Evolutionary conservation across 2,888 invertebrate genomes (phyloP).

Genomic region (Alloscopus bannaensis): DNA sequence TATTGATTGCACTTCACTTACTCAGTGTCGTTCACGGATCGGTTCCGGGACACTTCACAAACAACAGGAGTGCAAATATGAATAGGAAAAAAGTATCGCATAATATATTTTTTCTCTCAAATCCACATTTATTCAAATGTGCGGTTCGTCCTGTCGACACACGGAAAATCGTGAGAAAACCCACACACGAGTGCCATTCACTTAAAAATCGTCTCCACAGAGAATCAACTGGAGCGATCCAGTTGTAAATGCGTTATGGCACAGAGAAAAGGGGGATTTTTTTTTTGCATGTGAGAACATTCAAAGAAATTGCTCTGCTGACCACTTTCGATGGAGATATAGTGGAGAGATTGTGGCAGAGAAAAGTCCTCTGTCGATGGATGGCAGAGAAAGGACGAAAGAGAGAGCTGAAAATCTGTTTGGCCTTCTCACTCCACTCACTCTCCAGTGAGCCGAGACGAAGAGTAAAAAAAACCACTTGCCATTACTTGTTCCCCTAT

Average conservation of each 20-base stretch:
- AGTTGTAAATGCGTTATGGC: no score
- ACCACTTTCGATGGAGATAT: constrained; percentile 47
- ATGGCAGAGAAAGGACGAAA: neutral
- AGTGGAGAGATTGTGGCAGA: neutral
- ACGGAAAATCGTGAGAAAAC: constrained; percentile 1
- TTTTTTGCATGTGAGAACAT: constrained; percentile 23
- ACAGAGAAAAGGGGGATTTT: no score
- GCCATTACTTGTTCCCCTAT: neutral
- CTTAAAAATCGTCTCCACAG: no score
- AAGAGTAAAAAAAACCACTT: neutral
- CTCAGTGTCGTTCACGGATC: constrained; percentile 20
- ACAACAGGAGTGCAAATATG: no score
- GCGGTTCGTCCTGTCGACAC: no score
- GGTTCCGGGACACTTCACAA: no score
- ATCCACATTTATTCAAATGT: no score
- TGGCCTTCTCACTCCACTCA: constrained; percentile 15
- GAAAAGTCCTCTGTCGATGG: neutral
- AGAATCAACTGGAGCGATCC: no score
- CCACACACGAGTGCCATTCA: no score
- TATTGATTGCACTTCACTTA: constrained; percentile 54
- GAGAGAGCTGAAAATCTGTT: neutral
- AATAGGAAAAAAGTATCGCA: no score
- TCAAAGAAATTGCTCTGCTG: constrained; percentile 57
- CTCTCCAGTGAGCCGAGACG: constrained; percentile 12
- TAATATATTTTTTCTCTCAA: no score